Base-by-base conservation (phyloP, 2,797 vertebrate species). In the Sciurus carolinensis region DNA sequence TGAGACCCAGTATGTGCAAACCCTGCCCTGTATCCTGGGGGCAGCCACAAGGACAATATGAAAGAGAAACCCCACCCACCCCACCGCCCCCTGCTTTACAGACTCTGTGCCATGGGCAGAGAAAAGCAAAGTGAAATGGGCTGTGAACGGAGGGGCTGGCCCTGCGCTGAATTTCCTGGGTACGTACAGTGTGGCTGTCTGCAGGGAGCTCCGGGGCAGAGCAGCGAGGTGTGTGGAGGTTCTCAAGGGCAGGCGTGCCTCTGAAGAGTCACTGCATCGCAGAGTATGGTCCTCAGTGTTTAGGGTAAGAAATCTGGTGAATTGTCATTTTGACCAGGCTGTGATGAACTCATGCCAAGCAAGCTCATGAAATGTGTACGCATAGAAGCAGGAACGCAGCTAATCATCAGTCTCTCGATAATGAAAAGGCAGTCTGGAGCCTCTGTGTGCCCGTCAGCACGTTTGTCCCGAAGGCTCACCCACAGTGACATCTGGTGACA, bases 171-270 rank as follows among this genome's bases (percentile, higher is more conserved):
- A 50, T 42, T 28, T n/a, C 73, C 66, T 69, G 26, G 39, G 13
- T 33, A 50, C 18, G 1, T 5, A 0, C 4, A 1, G 0, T 7
- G 2, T 20, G 77, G 62, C 71, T 83, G 28, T 50, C 20, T 22
- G n/a, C 2, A 36, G 50, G 9, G 20, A 50, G 36, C 47, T 24
- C 67, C 7, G 4, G 33, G 59, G 30, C 33, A 24, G 9, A 50
- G 39, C 0, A 1, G 36, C 47, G 28, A 4, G 50, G 5, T 2
- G 18, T 6, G 4, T 2, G 20, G 73, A 6, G 44, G 8, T 28
- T 18, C 66, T 67, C 5, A 0, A 0, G 3, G 44, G 8, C 33
- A 15, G 47, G 13, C 39, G 47, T 66, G 12, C 47, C 12, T 50
- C 6, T 3, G 15, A n/a, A 18, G 2, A n/a, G n/a, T 50, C 6